Conservation (phyloP, 2,888 invertebrate genomes). For the Cetonia aurata region DNA sequence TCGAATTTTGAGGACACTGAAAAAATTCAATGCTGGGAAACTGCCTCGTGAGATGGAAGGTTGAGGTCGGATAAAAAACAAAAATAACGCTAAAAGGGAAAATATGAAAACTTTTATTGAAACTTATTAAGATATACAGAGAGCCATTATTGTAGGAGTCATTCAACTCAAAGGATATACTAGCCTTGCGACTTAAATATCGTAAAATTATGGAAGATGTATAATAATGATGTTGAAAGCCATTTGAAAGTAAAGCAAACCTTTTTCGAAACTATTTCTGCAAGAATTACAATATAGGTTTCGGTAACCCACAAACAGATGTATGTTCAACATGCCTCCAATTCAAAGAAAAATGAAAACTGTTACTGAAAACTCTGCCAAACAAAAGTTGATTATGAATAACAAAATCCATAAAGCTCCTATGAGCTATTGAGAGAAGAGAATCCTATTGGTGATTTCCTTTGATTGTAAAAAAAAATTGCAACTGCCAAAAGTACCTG, state of each 20-base stretch:
- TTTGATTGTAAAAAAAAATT: not conserved
- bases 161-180: not conserved
- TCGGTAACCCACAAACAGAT: not conserved
- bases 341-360: no score
- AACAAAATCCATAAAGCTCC: not conserved
- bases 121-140: no score
- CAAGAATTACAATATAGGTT: not conserved
- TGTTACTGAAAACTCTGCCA: not conserved
- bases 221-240: not conserved
- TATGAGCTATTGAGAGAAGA: no score
- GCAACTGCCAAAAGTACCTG: not conserved
- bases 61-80: no score
- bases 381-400: not conserved
- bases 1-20: no score
- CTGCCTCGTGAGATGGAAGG: no score
- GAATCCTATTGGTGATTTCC: not conserved
- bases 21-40: no score
- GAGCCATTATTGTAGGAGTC: no score
- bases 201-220: not conserved
- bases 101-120: no score
- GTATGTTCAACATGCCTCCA: not conserved
- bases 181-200: not conserved
- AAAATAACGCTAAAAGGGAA: no score
- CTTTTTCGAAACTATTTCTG: not conserved
- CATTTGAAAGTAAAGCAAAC: constrained; percentile 3